Percentiles rank a stretch among this genome's conserved stretches.
Evolutionary conservation across 2,888 invertebrate genomes (phyloP).

Genomic region (Arrhopalites spinosus): DNA sequence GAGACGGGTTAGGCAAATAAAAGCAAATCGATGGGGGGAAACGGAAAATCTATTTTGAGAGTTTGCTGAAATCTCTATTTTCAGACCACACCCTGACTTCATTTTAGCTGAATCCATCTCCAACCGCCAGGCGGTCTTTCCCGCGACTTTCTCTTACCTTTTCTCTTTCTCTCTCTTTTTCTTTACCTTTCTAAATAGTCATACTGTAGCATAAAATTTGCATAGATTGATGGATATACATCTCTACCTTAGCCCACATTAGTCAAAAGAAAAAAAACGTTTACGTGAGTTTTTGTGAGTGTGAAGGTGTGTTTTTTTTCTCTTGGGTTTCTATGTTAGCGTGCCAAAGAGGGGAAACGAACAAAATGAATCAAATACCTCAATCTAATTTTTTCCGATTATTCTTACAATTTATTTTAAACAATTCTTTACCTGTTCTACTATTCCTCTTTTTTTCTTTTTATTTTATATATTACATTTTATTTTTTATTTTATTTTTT

Average conservation of each 20-base stretch:
- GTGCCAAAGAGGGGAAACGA: too few relatives aligned
- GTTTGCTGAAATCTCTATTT: slow-evolving; percentile 24
- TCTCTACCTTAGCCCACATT: too few relatives aligned
- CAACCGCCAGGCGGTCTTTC: slow-evolving; percentile 26
- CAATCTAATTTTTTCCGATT: too few relatives aligned
- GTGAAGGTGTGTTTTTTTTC: too few relatives aligned
- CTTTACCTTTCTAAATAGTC: not conserved
- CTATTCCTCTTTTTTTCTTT: too few relatives aligned
- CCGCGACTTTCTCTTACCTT: slow-evolving; percentile 7
- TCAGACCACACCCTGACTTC: slow-evolving; percentile 30
- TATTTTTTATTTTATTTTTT: too few relatives aligned
- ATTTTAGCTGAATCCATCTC: slow-evolving; percentile 24
- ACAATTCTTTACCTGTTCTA: too few relatives aligned
- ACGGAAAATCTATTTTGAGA: slow-evolving; percentile 31
- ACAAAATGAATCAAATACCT: too few relatives aligned
- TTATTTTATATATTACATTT: too few relatives aligned
- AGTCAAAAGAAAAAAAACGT: not conserved
- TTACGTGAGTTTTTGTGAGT: too few relatives aligned
- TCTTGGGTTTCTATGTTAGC: not conserved
- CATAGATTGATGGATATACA: not conserved
- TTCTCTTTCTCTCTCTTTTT: slow-evolving; percentile 2
- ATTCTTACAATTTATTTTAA: too few relatives aligned
- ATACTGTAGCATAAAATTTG: slow-evolving; percentile 10
- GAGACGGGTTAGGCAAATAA: slow-evolving; percentile 24
- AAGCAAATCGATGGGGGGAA: slow-evolving; percentile 24